Percentiles rank a stretch among this genome's conserved stretches.
phyloP scores from a whole-genome alignment of 2,797 vertebrate genomes.

The Coluber constrictor region DNA sequence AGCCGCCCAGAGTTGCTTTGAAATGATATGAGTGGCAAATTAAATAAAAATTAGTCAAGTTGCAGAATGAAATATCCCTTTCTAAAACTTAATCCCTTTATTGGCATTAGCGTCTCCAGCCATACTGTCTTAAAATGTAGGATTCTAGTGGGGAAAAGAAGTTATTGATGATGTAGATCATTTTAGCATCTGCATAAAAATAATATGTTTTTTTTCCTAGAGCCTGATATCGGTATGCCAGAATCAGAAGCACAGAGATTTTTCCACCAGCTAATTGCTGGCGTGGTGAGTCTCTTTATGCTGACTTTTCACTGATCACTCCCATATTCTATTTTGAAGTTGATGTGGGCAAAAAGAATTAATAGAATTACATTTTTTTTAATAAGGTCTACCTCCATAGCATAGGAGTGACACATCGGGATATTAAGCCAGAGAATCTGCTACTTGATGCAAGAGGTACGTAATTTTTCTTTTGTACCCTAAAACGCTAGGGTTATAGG shows the following conservation, averaged over 20 bases:
- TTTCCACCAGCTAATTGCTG: constrained; percentile 90
- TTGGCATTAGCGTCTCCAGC: too few relatives aligned
- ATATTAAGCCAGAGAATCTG: constrained; percentile 96
- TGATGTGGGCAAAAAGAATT: neutral
- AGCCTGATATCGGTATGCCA: constrained; percentile 92
- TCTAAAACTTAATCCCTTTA: neutral
- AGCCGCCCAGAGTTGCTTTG: neutral
- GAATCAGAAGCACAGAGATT: constrained; percentile 90
- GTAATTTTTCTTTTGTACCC: too few relatives aligned
- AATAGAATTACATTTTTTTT: constrained; percentile 3
- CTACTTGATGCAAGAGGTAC: constrained; percentile 91
- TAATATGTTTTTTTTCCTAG: constrained; percentile 57
- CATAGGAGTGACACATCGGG: constrained; percentile 93
- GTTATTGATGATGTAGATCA: neutral
- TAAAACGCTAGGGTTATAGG: neutral
- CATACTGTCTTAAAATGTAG: neutral
- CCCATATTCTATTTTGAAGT: neutral
- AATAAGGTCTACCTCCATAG: constrained; percentile 88
- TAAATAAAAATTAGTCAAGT: neutral
- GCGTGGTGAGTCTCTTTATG: constrained; percentile 81
- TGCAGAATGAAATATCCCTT: neutral
- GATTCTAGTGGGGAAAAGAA: neutral
- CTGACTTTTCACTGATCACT: constrained; percentile 14
- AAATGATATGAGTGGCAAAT: neutral
- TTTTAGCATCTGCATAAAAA: neutral